Evolutionary conservation across 30 jellyfish, hydroid and myxozoan genomes (phyloP), one percentile per base, ranked within the genome.

Genomic region (Mastigias papua): DNA sequence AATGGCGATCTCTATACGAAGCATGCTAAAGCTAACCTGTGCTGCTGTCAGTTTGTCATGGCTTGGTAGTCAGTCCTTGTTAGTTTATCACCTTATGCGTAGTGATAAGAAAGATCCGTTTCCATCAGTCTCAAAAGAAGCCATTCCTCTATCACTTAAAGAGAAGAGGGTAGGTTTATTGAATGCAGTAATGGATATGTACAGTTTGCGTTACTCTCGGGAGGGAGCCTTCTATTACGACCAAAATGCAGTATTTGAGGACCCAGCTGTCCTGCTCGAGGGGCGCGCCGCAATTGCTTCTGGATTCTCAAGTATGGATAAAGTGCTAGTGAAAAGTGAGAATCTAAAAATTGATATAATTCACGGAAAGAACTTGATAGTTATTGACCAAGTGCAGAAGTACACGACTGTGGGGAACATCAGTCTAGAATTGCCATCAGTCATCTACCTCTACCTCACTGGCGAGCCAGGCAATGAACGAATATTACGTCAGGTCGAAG

Each of bases 21-120:
- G 92, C 6, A 15, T 83, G 26, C 33, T 70, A 1, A 83, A 83
- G 70, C 34, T 69, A 0, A 83, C 86, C 16, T 83, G 92, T 34
- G 42, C 88, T 21, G 94, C 88, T 21, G 88, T 85, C 34, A 72
- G 88, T 72, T 37, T 85, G 19, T 85, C 94, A 15, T 85, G 94
- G 94, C 64, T 85, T 42, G 78, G 94, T 31, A 65, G 94, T 42
- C 94, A 85, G 32, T 63, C 82, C 16, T 73, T 85, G 89, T 68
- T 85, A 8, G 7, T 85, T 15, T 85, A 85, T 34, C 94, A 85
- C 31, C 68, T 85, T 22, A 85, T 60, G 20, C 73, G n/a, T 64
- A 81, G 88, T 7, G 31, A 77, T 34, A 29, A 23, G 23, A 73
- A 85, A 0, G 83, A 71, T 23, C 83, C 94, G 23, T 15, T 5